A percentile compares a stretch with the other conserved stretches of the same genome.
phyloP scores from a whole-genome alignment of 2,888 invertebrate species.

The Galerucella nymphaeae region DNA sequence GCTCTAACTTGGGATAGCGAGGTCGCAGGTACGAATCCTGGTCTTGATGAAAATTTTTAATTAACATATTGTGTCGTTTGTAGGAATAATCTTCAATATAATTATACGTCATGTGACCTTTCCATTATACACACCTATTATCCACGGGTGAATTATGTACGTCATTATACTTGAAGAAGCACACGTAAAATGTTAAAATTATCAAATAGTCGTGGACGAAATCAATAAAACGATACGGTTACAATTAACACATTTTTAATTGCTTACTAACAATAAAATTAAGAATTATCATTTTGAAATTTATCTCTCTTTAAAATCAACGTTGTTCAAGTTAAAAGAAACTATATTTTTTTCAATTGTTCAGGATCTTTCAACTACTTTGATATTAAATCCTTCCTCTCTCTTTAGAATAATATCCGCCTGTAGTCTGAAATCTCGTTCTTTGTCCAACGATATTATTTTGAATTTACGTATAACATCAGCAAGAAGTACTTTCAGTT shows the following conservation, averaged over 20 bases:
- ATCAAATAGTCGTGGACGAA: no score
- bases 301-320: background rate
- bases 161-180: no score
- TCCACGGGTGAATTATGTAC: no score
- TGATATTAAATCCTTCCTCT: conserved; percentile 72
- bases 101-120: no score
- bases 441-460: conserved; percentile 63
- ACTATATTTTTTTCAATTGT: background rate
- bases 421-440: conserved; percentile 72
- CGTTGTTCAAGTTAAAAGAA: no score
- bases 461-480: conserved; percentile 75
- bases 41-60: no score
- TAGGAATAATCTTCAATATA: no score
- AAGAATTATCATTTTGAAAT: background rate
- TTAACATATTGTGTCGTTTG: no score
- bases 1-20: no score
- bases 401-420: conserved; percentile 77
- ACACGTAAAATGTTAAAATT: no score
- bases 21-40: no score
- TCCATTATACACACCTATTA: no score
- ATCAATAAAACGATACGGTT: background rate
- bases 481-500: conserved; percentile 71
- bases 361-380: conserved; percentile 44
- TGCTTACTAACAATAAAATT: background rate
- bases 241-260: background rate